Evolutionary conservation across 2,888 invertebrate species (phyloP), one percentile per base, ranked within the genome.

Genomic region (Schizotus pectinicornis): DNA sequence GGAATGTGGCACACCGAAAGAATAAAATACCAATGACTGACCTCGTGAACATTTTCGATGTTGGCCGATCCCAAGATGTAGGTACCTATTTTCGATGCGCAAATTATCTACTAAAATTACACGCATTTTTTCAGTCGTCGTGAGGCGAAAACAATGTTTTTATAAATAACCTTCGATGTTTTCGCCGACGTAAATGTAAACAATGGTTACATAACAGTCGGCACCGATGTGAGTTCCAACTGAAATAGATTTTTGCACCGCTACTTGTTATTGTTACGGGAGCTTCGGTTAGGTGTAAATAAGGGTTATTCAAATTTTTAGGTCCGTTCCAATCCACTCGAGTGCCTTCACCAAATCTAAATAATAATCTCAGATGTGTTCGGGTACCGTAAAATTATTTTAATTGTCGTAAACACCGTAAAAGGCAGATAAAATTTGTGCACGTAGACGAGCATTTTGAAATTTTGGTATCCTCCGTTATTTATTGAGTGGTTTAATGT

Each of bases 351-450:
- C 48, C 32, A 43, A 56, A 43, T 49, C 48, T 52, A 51, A 57
- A 57, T 47, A 22, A 22, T 22, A 57, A 35, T 13, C 22, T 52
- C 22, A 47, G 50, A 50, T 47, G 47, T 50, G 45, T 37, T 45
- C 50, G 38, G 45, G 45, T 30, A 36, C 45, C 51, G 45, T 54
- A 54, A 59, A 59, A 59, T 59, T 32, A 48, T 53, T 58, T 58
- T 53, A 49, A 54, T 39, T 48, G 42, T 45, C 49, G 54, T 54
- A 54, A 59, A 59, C 59, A 59, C 50, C 46, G 49, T 59, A 54
- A 59, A 59, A 56, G 50, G 43, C 13, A 49, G 49, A 49, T 48
- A 52, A 53, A 48, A 48, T 47, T 57, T 56, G 38, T 32, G 35
- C 13, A 33, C 37, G 39, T 31, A n/a, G 14, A 36, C 52, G 47